Conservation (phyloP, 1,140 invertebrate genomes). For the Drosophila ambigua region DNA sequence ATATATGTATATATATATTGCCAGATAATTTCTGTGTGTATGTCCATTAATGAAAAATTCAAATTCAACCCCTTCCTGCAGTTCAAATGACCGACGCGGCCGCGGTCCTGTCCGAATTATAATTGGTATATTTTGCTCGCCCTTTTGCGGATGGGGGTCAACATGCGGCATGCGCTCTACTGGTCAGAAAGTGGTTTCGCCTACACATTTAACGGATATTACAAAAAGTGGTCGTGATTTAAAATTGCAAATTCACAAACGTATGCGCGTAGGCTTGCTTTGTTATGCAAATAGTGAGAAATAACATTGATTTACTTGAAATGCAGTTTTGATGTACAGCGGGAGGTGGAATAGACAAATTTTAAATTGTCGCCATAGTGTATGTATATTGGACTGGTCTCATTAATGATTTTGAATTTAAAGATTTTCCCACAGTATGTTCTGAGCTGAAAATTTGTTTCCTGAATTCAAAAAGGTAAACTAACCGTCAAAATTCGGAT, state of each 20-base stretch:
- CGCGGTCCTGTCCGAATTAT: conserved; percentile 35
- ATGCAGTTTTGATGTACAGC: no score
- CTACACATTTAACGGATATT: conserved; percentile 46
- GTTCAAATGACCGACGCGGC: conserved; percentile 63
- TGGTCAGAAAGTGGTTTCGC: conserved; percentile 34
- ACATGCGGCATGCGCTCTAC: conserved; percentile 46
- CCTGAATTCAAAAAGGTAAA: no score
- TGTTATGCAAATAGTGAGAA: conserved; percentile 61
- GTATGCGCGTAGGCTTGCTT: conserved; percentile 49
- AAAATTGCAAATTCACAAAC: conserved; percentile 43
- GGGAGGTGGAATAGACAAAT: background rate
- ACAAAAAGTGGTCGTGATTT: conserved; percentile 35
- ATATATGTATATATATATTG: no score
- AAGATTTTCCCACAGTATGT: background rate
- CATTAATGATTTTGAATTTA: no score
- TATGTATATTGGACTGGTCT: no score
- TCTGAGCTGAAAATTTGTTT: background rate
- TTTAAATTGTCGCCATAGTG: background rate
- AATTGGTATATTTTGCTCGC: conserved; percentile 48
- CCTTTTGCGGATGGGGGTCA: conserved; percentile 40
- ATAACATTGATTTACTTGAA: background rate
- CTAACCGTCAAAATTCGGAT: no score
- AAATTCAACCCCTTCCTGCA: conserved; percentile 53
- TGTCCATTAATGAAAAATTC: conserved; percentile 23
- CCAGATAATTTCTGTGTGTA: conserved; percentile 9